phyloP scores from a whole-genome alignment of 2,888 invertebrate species.

The Agrotis segetum region DNA sequence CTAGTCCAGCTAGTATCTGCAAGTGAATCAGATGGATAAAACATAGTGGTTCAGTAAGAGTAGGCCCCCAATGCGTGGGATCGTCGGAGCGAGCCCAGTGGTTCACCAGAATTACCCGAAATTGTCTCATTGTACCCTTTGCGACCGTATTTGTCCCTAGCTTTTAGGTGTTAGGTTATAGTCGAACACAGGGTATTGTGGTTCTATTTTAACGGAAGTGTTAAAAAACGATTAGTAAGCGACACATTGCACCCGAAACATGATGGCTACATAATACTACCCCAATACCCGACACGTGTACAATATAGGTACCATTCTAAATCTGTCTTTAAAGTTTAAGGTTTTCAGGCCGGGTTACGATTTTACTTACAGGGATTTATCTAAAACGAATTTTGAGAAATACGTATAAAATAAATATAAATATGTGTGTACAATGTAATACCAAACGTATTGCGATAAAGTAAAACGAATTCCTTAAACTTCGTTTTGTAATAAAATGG shows the following conservation, averaged over 20 bases:
- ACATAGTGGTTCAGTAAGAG: not conserved
- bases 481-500: conserved; percentile 61
- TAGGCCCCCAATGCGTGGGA: conserved; percentile 16
- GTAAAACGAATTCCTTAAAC: conserved; percentile 64
- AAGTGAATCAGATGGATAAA: conserved; percentile 2
- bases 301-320: conserved; percentile 81
- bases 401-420: conserved; percentile 59
- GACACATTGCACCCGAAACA: conserved; percentile 78
- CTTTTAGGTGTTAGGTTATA: conserved; percentile 88
- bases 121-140: conserved; percentile 81
- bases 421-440: conserved; percentile 51
- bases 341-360: conserved; percentile 75
- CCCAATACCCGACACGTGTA: conserved; percentile 89
- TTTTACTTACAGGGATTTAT: conserved; percentile 67
- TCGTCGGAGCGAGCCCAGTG: conserved; percentile 50
- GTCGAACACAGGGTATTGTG: conserved; percentile 90
- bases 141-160: conserved; percentile 89
- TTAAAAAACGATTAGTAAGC: conserved; percentile 85
- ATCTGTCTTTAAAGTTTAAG: conserved; percentile 82
- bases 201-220: conserved; percentile 89
- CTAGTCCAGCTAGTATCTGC: not conserved
- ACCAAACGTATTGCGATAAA: conserved; percentile 44
- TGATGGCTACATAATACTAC: conserved; percentile 87
- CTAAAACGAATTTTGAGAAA: conserved; percentile 67
- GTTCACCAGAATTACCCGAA: conserved; percentile 50